Conservation (phyloP, 2,113 vertebrate species). For the Apteryx mantelli region DNA sequence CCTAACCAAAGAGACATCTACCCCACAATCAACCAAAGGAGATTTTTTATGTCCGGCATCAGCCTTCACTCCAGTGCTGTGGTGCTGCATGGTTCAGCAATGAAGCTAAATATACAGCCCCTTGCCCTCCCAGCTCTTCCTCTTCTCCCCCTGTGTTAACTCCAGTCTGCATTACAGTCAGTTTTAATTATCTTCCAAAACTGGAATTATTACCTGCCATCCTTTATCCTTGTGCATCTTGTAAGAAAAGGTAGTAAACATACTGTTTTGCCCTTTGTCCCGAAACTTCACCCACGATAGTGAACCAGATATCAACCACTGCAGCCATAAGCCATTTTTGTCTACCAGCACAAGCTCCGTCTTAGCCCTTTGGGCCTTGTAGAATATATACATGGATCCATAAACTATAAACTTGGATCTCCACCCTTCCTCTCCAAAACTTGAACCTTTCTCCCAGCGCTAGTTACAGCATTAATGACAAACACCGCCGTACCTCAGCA, state of each 20-base stretch:
- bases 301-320: not conserved
- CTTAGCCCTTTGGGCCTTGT: not conserved
- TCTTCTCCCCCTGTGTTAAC: not conserved
- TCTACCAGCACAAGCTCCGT: not conserved
- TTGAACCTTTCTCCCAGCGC: accelerated
- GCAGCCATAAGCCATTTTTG: not conserved
- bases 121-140: not conserved
- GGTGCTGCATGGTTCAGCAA: not conserved
- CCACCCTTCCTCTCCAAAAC: not conserved
- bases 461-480: not conserved
- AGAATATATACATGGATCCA: not conserved
- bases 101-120: not conserved
- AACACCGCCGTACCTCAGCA: accelerated
- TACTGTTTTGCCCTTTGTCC: not conserved
- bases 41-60: not conserved
- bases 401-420: not conserved
- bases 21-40: not conserved
- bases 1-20: not conserved
- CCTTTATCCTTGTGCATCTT: not conserved
- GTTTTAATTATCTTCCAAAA: not conserved
- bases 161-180: not conserved
- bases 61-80: not conserved
- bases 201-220: not conserved
- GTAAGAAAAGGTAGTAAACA: not conserved
- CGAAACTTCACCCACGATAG: not conserved